These are phyloP conservation scores for Nysson spinosus DNA, from an alignment of 2,888 invertebrate species.

Conservation along the genomic window DNA sequence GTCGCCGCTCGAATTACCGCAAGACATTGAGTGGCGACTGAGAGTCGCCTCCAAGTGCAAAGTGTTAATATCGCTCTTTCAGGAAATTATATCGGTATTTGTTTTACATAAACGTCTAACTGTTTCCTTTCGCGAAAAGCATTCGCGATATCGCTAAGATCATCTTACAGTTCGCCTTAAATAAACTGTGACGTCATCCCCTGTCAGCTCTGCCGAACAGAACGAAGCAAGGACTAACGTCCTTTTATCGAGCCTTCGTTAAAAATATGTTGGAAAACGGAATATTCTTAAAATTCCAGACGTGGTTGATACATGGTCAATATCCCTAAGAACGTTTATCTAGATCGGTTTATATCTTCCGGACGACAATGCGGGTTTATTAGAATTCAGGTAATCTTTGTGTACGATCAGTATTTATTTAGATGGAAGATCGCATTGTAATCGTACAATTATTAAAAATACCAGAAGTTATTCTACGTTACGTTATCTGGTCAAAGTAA, in stretches of 20 bases:
- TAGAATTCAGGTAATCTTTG: background rate
- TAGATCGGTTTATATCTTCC: no score
- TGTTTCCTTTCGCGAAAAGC: conserved; percentile 30
- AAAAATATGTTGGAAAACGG: conserved; percentile 14
- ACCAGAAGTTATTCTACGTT: background rate
- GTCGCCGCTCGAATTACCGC: no score
- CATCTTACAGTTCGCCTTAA: conserved; percentile 49
- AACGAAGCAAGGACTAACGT: conserved; percentile 41
- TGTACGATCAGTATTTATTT: background rate
- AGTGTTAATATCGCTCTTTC: no score
- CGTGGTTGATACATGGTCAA: no score
- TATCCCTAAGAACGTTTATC: no score
- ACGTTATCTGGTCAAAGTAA: no score
- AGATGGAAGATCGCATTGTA: no score
- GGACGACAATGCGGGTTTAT: background rate
- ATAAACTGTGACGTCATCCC: conserved; percentile 53
- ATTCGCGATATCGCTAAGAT: conserved; percentile 44
- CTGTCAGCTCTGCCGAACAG: conserved; percentile 23
- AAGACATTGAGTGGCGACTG: no score
- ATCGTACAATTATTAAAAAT: background rate
- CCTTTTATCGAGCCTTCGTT: conserved; percentile 20
- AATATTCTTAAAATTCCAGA: no score
- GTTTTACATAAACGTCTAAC: no score
- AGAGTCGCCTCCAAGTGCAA: no score
- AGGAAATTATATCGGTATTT: no score